Base-by-base conservation (phyloP, 1,140 invertebrate genomes). In the Drosophila busckii region DNA sequence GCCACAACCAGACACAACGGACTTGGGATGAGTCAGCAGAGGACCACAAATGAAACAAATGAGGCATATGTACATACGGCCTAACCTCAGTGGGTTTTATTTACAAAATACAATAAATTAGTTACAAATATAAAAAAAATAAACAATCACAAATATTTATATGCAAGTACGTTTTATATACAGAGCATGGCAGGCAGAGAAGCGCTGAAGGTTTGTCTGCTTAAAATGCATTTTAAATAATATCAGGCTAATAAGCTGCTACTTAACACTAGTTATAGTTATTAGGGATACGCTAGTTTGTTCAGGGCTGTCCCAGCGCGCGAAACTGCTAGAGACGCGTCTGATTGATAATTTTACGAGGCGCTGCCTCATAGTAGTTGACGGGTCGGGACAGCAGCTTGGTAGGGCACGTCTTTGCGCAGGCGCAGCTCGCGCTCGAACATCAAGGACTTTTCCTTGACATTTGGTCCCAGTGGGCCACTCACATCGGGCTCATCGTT, bases 401-500 rank as follows among this genome's bases (percentile, higher is more conserved):
- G 1, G 61, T 80, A n/a, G 22, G 86, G 86, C 9, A 87, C 65
- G 22, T 70, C 54, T 49, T 62, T 83, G 52, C 83, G 78, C 41
- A 84, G 46, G 35, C 64, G 68, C 46, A 84, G 46, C 42, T 83
- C 69, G 9, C 70, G 67, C 48, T 87, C 86, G 53, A 87, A 87
- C 50, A 84, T 75, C 38, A 75, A 52, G 10, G 86, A 86, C 50
- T 87, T 87, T 53, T 85, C 85, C 66, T 83, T 87, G 15, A 87
- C 87, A 61, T 88, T 87, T 25, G 75, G 73, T 22, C 82, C 75
- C 28, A 84, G 38, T 0, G 68, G 70, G 44, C 73, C 59, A 69
- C 69, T 69, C 68, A 78, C 82, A 61, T 82, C 76, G 32, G 89
- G 88, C 9, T 88, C 75, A 26, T 91, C 89, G 41, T 80, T 80